These are phyloP conservation scores for Hycleus cichorii DNA, from an alignment of 1,140 invertebrate species.

Conservation along the genomic window DNA sequence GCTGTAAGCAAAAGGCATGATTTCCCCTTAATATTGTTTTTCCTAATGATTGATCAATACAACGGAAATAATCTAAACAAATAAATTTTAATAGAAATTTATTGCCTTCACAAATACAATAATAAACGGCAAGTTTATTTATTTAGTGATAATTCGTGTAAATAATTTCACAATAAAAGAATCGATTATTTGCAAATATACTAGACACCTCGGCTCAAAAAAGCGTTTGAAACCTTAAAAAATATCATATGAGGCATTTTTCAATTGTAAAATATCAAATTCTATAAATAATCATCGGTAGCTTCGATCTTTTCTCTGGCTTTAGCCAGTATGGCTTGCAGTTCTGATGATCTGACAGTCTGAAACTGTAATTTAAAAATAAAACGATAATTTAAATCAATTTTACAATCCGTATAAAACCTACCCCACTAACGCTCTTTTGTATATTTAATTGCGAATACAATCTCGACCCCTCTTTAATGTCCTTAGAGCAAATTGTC, in stretches of 20 bases:
- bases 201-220: not conserved
- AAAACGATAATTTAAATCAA: not conserved
- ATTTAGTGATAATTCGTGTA: not conserved
- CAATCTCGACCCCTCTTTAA: constrained; percentile 61
- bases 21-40: no score
- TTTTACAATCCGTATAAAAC: constrained; percentile 20
- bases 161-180: not conserved
- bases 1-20: no score
- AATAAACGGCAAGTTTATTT: not conserved
- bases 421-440: constrained; percentile 68
- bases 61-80: no score
- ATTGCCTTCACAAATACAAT: not conserved
- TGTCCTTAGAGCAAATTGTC: constrained; percentile 51
- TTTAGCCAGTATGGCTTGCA: constrained; percentile 29
- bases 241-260: not conserved
- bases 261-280: not conserved
- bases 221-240: not conserved
- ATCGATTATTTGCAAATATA: not conserved
- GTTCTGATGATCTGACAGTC: constrained; percentile 29
- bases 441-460: constrained; percentile 69
- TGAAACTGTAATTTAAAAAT: constrained; percentile 28
- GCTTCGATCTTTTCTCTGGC: constrained; percentile 29
- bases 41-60: no score
- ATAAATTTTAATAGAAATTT: no score
- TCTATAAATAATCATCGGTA: not conserved